Conservation (phyloP, 2,113 vertebrate genomes). For the Pterocles gutturalis region DNA sequence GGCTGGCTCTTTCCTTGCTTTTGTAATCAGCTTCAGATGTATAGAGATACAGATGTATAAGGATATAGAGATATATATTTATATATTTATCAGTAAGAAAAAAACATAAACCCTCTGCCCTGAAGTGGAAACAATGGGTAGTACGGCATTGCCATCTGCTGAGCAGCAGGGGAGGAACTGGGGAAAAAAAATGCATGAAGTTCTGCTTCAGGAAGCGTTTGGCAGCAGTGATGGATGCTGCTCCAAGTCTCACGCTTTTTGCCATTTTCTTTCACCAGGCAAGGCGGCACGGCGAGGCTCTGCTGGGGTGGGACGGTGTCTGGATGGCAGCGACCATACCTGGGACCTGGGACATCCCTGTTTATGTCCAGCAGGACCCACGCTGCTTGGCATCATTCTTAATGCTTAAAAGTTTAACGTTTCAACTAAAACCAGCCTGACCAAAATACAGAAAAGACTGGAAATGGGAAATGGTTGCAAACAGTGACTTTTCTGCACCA, state of each 20-base stretch:
- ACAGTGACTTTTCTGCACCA: background rate
- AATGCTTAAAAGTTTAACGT: background rate
- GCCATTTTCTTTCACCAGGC: background rate
- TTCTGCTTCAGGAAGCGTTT: background rate
- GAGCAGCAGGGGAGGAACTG: background rate
- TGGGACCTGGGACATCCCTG: too few relatives aligned
- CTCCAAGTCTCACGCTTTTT: background rate
- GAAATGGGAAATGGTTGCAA: background rate
- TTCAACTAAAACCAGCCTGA: background rate
- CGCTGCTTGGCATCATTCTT: background rate
- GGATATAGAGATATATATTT: too few relatives aligned
- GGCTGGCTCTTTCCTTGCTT: background rate
- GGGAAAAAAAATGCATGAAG: background rate
- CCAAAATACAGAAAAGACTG: background rate
- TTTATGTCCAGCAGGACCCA: background rate
- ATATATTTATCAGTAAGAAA: background rate
- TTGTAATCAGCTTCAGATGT: background rate
- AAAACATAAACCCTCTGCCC: background rate
- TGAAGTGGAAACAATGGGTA: background rate
- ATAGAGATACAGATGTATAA: too few relatives aligned
- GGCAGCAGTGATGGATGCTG: background rate
- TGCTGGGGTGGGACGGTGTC: background rate
- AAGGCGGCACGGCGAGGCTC: background rate
- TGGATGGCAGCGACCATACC: background rate
- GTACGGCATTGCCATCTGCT: constrained; percentile 46